Base-by-base conservation (phyloP, 2,113 vertebrate species). In the Paradisaea rubra region DNA sequence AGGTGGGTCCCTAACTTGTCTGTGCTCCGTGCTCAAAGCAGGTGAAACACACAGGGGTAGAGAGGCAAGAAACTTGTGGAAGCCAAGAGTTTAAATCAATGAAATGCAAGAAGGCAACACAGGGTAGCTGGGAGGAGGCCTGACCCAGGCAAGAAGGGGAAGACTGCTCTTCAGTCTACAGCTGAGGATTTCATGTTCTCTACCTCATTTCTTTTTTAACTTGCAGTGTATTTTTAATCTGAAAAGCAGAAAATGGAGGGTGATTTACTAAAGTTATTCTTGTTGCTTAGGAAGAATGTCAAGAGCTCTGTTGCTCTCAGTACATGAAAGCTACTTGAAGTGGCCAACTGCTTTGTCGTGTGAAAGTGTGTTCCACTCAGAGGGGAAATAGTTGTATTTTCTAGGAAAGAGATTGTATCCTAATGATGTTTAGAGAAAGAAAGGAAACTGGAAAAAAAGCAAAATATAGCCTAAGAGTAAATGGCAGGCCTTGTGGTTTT, bases 381-480 rank as follows among this genome's bases (percentile, higher is more conserved):
- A 87, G 53, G 42, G 57, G 54, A 94, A 95, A 89, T 87, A 57
- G 52, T 80, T 90, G 63, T 87, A 25, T 94, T 96, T 96, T 94
- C 93, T 93, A 96, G 82, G 87, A 95, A 97, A 94, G 35, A 54
- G 33, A 84, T 87, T 86, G 39, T 45, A 64, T 72, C 84, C 69
- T 93, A 92, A 95, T 92, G 72, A 80, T 85, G 89, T 95, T 95
- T 93, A 90, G 83, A 92, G 74, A 95, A 96, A 92, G 89, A 95
- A 91, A 94, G 73, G 35, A 94, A 96, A 83, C 81, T 83, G 74
- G 90, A 50, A 95, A 85, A 85, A 84, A 95, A 90, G 37, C 87
- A 93, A 97, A 95, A 94, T 69, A 94, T 83, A 95, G 89, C 85
- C 94, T 95, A 94, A 93, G 78, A 96, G 68, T 83, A 97, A 97